Evolutionary conservation across 2,797 vertebrate species (phyloP).

Genomic region (Mareca penelope): DNA sequence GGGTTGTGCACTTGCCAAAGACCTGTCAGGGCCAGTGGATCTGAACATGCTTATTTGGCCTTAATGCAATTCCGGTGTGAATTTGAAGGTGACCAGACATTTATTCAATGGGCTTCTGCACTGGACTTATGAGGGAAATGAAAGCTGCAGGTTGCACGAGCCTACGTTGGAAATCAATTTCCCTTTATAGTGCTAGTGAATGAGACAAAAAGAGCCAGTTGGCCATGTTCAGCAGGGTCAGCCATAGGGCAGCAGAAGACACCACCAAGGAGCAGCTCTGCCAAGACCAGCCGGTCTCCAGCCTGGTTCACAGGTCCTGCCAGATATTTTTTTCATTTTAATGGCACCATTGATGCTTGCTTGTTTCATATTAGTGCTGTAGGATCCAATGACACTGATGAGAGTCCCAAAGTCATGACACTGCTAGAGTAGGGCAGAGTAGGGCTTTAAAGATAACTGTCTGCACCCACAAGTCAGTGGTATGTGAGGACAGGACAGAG

Average conservation of each 20-base stretch:
- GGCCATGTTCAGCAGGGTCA: not conserved
- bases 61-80: not conserved
- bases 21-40: conserved; percentile 37
- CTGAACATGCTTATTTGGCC: conserved; percentile 42
- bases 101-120: conserved; percentile 16
- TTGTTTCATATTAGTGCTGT: not conserved
- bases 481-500: not conserved
- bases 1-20: conserved; percentile 17
- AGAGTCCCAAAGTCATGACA: not conserved
- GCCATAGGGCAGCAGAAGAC: not conserved
- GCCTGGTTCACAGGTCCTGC: not conserved
- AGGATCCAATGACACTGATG: not conserved
- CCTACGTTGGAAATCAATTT: not conserved
- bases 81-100: conserved; percentile 38
- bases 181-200: not conserved
- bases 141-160: not conserved
- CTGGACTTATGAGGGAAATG: not conserved
- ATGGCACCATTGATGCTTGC: not conserved
- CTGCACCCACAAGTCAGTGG: not conserved
- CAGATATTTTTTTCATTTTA: not conserved
- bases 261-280: not conserved
- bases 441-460: not conserved
- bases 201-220: not conserved
- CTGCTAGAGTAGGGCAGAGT: not conserved
- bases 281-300: not conserved